Base-by-base conservation (phyloP, 2,888 invertebrate species). In the Psococerastis gibbosa region DNA sequence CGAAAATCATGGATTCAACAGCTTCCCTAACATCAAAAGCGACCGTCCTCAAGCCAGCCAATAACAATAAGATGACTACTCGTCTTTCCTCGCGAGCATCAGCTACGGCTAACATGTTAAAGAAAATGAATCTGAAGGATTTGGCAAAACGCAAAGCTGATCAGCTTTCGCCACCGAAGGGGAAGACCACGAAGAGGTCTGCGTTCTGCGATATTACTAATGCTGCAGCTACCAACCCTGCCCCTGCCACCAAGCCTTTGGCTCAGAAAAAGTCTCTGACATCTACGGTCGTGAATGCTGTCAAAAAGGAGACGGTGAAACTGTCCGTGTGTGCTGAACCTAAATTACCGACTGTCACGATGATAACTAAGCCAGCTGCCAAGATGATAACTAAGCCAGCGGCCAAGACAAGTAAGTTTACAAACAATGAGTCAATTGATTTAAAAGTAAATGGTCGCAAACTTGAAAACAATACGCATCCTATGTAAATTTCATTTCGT, bases 181-280 rank as follows among this genome's bases (percentile, higher is more conserved):
- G 35, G 83, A 73, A 72, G 51, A 71, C 69, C 42, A 70, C 75
- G 3, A 88, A 85, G 60, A 67, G 89, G 54, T 79, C 83, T 33
- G 89, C 87, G 2, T 73, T 91, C 56, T 83, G 82, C 48, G 88
- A 89, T 60, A 73, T 88, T 51, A 84, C 85, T 42, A 87, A 85
- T 63, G 78, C 17, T 17, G 5, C 38, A 56, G 13, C 15, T 48
- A 33, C 46, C 48, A 42, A 45, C 43, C 41, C 47, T 46, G 18
- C 44, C 49, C 20, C 51, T 2, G 57, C 57, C 15, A 51, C 46
- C 47, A n/a, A n/a, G n/a, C n/a, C n/a, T n/a, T 46, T 49, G 43
- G 41, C 48, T 41, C 43, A 51, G 22, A 17, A 44, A 8, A 52
- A 52, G 49, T 44, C 51, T 43, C n/a, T n/a, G n/a, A n/a, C n/a